Evolutionary conservation across 2,888 invertebrate genomes (phyloP).

Genomic region (Aradus depressus): DNA sequence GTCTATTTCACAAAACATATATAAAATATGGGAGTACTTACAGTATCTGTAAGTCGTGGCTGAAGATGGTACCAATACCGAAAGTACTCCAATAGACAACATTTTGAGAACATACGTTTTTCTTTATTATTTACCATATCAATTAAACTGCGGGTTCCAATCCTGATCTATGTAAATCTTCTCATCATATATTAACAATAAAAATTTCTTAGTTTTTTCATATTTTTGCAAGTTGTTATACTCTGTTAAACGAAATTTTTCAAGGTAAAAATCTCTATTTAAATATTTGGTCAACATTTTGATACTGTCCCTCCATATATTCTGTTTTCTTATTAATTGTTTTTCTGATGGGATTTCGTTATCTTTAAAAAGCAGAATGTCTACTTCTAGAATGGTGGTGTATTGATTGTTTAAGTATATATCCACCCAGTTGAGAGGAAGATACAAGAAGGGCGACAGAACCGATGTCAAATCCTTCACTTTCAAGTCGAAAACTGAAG

Average conservation of each 20-base stretch:
- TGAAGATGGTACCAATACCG: no score
- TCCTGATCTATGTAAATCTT: conserved; percentile 11
- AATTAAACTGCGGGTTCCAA: conserved; percentile 8
- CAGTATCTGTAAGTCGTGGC: no score
- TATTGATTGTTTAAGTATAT: background rate
- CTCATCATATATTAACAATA: conserved; percentile 5
- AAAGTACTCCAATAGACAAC: no score
- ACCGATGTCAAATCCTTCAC: background rate
- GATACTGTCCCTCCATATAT: background rate
- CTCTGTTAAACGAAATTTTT: background rate
- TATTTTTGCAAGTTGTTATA: background rate
- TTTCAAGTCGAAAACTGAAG: no score
- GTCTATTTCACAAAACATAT: no score
- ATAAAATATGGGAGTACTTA: no score
- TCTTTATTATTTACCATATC: no score
- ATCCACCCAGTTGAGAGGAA: conserved; percentile 7
- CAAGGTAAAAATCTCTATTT: background rate
- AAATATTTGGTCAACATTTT: conserved; percentile 4
- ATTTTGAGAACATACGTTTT: no score
- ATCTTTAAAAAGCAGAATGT: no score
- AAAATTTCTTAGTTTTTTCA: background rate
- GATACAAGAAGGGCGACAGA: background rate
- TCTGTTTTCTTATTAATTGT: background rate
- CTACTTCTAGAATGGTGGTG: no score
- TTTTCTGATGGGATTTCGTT: no score